Percentiles rank a stretch among this genome's conserved stretches.
Conservation (phyloP, 2,797 vertebrate species). For the Poeciliopsis infans region DNA sequence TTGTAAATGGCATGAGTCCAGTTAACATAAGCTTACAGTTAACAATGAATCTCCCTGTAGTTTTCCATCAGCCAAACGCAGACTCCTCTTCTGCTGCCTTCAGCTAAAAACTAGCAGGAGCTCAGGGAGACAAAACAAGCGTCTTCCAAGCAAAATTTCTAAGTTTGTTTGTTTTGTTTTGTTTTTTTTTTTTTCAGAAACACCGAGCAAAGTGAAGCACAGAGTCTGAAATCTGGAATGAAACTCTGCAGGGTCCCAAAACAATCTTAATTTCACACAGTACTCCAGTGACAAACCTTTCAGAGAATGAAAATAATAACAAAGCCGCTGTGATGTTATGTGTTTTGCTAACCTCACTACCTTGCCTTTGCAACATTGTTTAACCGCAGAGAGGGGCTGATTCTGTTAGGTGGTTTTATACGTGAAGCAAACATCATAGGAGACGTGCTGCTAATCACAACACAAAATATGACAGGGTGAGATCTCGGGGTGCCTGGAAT, state of each 20-base stretch:
- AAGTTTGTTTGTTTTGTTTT: neutral
- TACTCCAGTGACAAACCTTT: constrained; percentile 46
- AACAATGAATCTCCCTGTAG: constrained; percentile 30
- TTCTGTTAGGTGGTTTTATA: constrained; percentile 29
- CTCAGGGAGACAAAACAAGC: constrained; percentile 39
- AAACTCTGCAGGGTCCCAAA: constrained; percentile 32
- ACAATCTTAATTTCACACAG: constrained; percentile 20
- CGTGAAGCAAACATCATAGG: constrained; percentile 27
- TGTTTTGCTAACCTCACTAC: constrained; percentile 23
- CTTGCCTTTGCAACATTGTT: constrained; percentile 25
- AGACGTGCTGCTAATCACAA: constrained; percentile 34
- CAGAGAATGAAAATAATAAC: constrained; percentile 58
- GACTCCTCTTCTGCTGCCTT: constrained; percentile 12
- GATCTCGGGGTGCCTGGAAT: neutral
- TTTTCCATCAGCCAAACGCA: constrained; percentile 22
- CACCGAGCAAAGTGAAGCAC: constrained; percentile 17
- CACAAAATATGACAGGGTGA: neutral
- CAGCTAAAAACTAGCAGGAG: constrained; percentile 28
- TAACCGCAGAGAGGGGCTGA: constrained; percentile 22
- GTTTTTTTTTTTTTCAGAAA: constrained; percentile 12
- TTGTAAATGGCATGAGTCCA: constrained; percentile 32
- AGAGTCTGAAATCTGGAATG: constrained; percentile 28
- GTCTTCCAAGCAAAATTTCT: constrained; percentile 30
- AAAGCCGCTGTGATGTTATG: constrained; percentile 27
- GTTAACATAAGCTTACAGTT: constrained; percentile 28